These are phyloP conservation scores for Anguilla anguilla DNA, from an alignment of 2,797 vertebrate genomes.

Conservation along the genomic window DNA sequence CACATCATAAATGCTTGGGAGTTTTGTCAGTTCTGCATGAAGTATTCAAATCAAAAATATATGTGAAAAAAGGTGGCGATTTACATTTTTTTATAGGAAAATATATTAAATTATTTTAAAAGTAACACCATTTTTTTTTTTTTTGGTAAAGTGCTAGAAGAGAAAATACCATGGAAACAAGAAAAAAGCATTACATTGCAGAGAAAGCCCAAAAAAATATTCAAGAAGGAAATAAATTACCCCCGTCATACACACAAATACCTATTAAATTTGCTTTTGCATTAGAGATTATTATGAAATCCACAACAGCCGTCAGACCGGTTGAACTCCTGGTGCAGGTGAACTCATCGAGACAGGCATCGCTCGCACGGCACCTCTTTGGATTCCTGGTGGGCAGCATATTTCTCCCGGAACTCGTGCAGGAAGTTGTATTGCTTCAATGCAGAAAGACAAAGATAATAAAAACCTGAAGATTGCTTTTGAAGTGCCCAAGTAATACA, in stretches of 20 bases:
- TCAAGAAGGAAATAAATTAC: constrained; percentile 1
- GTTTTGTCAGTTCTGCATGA: not conserved
- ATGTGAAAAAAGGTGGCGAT: constrained; percentile 1
- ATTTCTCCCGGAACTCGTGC: constrained; percentile 84
- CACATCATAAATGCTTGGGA: not conserved
- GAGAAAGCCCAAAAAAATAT: not conserved
- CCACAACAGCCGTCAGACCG: not conserved
- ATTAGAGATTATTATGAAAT: constrained; percentile 8
- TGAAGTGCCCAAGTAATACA: not conserved
- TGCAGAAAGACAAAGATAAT: constrained; percentile 24
- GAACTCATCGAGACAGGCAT: constrained; percentile 77
- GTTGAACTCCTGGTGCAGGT: not conserved
- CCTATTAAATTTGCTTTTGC: not conserved
- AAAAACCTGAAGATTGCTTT: not conserved
- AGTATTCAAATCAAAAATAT: not conserved
- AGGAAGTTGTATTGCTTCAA: constrained; percentile 91
- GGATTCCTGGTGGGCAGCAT: constrained; percentile 66
- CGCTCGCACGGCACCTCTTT: constrained; percentile 61
- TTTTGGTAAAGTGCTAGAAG: constrained; percentile 62
- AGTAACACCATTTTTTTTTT: constrained; percentile 13
- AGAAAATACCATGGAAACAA: constrained; percentile 42
- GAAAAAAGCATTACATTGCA: not conserved
- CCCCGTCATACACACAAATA: not conserved
- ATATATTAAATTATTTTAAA: constrained; percentile 16
- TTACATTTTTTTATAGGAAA: not conserved